These are phyloP conservation scores for Cynodonichthys magdalenae DNA, from an alignment of 2,797 vertebrate species.

Conservation along the genomic window DNA sequence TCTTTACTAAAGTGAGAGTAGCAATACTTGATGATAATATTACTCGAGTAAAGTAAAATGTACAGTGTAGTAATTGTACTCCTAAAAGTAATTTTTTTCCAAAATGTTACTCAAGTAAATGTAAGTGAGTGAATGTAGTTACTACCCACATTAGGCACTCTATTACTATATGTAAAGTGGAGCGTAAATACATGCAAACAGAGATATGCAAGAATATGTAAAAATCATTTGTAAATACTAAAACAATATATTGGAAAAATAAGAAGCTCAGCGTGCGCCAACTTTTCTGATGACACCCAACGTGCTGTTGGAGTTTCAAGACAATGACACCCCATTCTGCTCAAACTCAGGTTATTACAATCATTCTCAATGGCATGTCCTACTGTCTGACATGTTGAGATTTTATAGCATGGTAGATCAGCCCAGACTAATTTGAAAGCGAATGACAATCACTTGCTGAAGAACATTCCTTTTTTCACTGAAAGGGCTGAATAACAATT, in stretches of 20 bases:
- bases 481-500: constrained; percentile 66
- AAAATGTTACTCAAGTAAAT: too few relatives aligned
- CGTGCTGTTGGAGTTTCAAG: constrained; percentile 42
- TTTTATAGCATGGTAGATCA: constrained; percentile 64
- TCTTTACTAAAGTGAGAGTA: too few relatives aligned
- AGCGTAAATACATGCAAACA: constrained; percentile 1
- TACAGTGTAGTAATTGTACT: too few relatives aligned
- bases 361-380: constrained; percentile 60
- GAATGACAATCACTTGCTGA: constrained; percentile 67
- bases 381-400: constrained; percentile 59
- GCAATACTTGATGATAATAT: too few relatives aligned
- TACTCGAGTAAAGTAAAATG: too few relatives aligned
- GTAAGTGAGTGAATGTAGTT: too few relatives aligned
- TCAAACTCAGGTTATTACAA: constrained; percentile 58
- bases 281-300: constrained; percentile 60
- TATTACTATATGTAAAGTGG: neutral
- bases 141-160: too few relatives aligned
- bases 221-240: constrained; percentile 25
- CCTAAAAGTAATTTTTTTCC: too few relatives aligned
- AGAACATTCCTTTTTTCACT: constrained; percentile 43
- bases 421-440: constrained; percentile 67
- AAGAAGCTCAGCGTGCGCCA: constrained; percentile 28
- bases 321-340: constrained; percentile 57
- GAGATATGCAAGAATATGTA: constrained; percentile 23
- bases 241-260: constrained; percentile 30